phyloP scores from a whole-genome alignment of 2,888 invertebrate species.

The Agriopis marginaria region DNA sequence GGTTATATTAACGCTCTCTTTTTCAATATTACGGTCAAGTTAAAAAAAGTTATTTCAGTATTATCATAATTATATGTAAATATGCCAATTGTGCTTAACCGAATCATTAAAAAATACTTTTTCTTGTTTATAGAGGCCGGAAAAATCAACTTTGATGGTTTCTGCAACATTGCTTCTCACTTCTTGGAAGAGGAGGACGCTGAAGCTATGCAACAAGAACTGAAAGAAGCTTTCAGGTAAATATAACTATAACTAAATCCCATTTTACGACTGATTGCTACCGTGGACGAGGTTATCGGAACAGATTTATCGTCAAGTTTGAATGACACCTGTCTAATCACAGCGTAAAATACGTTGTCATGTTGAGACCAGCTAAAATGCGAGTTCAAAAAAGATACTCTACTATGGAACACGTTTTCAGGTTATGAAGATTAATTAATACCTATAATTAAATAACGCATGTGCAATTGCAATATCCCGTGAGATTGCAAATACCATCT shows the following conservation, averaged over 20 bases:
- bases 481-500: too few relatives aligned
- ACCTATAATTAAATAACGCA: too few relatives aligned
- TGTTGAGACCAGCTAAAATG: neutral
- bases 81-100: too few relatives aligned
- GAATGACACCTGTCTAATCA: slow-evolving; percentile 6
- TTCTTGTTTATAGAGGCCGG: slow-evolving; percentile 88
- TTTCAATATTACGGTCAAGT: neutral
- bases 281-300: neutral
- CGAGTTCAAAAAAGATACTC: neutral
- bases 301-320: slow-evolving; percentile 1
- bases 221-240: slow-evolving; percentile 97
- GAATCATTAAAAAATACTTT: too few relatives aligned
- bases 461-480: too few relatives aligned
- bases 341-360: slow-evolving; percentile 1
- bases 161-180: slow-evolving; percentile 96
- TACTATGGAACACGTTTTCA: too few relatives aligned
- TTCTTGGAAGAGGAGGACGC: slow-evolving; percentile 98
- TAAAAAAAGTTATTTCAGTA: too few relatives aligned
- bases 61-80: too few relatives aligned
- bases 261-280: neutral
- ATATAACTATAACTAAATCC: neutral
- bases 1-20: slow-evolving; percentile 4
- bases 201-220: slow-evolving; percentile 98
- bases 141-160: slow-evolving; percentile 97
- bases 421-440: too few relatives aligned